phyloP scores from a whole-genome alignment of 37 sponge, comb jelly and placozoan species.

The Beroe forskalii region DNA sequence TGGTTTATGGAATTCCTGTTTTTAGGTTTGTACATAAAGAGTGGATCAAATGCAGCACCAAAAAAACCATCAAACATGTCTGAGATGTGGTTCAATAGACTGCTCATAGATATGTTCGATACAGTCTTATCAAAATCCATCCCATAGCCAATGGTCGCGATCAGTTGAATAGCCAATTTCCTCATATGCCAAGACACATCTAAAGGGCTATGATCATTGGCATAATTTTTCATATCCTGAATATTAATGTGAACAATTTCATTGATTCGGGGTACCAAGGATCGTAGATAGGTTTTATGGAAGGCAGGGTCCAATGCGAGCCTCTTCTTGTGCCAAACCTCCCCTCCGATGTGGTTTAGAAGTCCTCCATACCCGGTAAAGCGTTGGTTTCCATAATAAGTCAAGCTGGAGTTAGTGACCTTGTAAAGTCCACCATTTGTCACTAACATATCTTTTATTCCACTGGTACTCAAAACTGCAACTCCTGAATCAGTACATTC shows the following conservation, averaged over 20 bases:
- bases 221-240: background rate
- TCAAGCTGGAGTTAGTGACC: background rate
- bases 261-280: background rate
- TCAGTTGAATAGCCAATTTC: background rate
- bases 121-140: background rate
- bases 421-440: conserved; percentile 1
- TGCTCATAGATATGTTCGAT: background rate
- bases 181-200: background rate
- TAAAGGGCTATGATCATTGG: background rate
- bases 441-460: conserved; percentile 30
- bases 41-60: background rate
- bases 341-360: conserved; percentile 2
- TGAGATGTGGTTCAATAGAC: background rate
- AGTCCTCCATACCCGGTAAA: conserved; percentile 36
- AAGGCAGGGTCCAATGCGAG: conserved; percentile 22
- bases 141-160: background rate
- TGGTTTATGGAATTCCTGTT: background rate
- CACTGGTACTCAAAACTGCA: background rate
- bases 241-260: background rate
- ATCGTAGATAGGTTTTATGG: background rate
- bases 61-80: background rate
- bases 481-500: conserved; percentile 4
- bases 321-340: conserved; percentile 1
- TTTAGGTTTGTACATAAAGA: background rate
- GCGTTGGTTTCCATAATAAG: background rate